Base-by-base conservation (phyloP, 2,113 vertebrate genomes). In the Alligator sinensis region DNA sequence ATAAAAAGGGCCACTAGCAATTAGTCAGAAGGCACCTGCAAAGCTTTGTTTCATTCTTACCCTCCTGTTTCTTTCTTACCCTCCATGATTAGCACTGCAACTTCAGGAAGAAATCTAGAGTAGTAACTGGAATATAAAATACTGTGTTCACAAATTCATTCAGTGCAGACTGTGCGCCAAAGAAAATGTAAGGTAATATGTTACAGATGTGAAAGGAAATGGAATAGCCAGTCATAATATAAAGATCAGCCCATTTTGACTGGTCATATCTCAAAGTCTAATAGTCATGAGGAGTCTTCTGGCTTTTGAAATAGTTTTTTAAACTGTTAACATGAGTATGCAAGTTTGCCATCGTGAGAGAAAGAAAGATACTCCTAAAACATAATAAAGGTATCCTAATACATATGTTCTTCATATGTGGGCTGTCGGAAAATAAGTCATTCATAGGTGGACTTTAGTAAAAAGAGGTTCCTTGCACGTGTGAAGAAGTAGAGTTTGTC, bases 151-250 rank as follows among this genome's bases (percentile, higher is more conserved):
- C 86, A 89, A 82, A 97, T 92, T 86, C 79, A 92, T 89, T 93
- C 82, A 90, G 92, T 3, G 78, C 91, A 77, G 85, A 91, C 82
- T 18, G 82, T 0, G n/a, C 86, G 96, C 97, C 97, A 97, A 97
- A 93, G 89, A 88, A 96, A 97, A 96, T 91, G 79, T 78, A 86
- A 57, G 81, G 83, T 97, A 98, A 98, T 92, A 38, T 18, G 5
- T 60, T 88, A 64, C 98, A 98, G 98, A 98, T 98, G 98, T 95
- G 96, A 83, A 81, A 95, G 85, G 86, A 95, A 93, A 72, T n/a
- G 70, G 58, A 87, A 55, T 19, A 9, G 96, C 95, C 96, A 97
- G 94, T 7, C 85, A 89, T 47, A 96, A 94, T 88, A 93, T 9
- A 87, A 76, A 80, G 77, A 28, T 27, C 34, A 84, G 64, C 84